These are phyloP conservation scores for Catocala sponsa DNA, from an alignment of 2,888 invertebrate species.

Conservation along the genomic window DNA sequence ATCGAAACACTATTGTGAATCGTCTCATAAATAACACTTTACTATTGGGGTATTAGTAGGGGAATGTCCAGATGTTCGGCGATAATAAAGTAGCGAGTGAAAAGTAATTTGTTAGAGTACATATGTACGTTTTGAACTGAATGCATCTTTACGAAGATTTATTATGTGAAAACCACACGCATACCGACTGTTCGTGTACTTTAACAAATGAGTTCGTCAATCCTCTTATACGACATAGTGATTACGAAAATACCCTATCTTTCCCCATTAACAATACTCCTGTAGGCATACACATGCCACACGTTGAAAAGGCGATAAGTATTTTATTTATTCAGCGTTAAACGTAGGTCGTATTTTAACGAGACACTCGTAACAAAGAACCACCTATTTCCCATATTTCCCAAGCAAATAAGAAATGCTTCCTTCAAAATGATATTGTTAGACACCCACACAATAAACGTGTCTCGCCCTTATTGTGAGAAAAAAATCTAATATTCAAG, in stretches of 20 bases:
- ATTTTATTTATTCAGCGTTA: constrained; percentile 5
- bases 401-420: constrained; percentile 20
- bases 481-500: constrained; percentile 18
- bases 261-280: background rate
- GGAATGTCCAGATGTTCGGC: constrained; percentile 48
- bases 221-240: background rate
- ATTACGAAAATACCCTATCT: too few relatives aligned
- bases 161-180: constrained; percentile 14
- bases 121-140: constrained; percentile 36
- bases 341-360: constrained; percentile 12
- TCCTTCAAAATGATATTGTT: constrained; percentile 16
- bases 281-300: background rate
- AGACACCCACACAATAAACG: constrained; percentile 22
- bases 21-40: constrained; percentile 66
- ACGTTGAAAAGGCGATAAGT: background rate
- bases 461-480: constrained; percentile 16
- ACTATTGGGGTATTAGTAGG: constrained; percentile 42
- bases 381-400: constrained; percentile 10
- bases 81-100: constrained; percentile 38
- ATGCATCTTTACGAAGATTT: constrained; percentile 12
- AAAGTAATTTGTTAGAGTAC: constrained; percentile 52
- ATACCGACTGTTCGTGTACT: constrained; percentile 1
- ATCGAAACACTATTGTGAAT: constrained; percentile 59
- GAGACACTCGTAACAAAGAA: constrained; percentile 12
- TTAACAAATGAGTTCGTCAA: constrained; percentile 9